Conservation (phyloP, 1,140 invertebrate species). For the Pemphigus obesinymphae region DNA sequence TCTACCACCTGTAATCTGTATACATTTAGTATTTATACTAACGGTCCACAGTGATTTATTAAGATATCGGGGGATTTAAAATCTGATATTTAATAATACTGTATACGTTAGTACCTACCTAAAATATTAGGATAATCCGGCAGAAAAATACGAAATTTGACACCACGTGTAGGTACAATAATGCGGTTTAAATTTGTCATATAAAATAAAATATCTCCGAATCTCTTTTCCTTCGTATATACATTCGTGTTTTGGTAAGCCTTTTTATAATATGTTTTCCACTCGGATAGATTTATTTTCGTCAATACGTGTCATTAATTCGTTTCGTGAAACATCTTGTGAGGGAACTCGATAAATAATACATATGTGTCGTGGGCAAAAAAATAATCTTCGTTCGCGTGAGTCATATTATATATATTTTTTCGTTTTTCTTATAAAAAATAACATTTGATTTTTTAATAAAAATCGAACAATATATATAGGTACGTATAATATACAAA, state of each 20-base stretch:
- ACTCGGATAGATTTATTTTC: slow-evolving; percentile 21
- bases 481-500: no score
- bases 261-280: not conserved
- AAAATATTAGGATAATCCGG: not conserved
- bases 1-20: no score
- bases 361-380: not conserved
- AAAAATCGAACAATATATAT: no score
- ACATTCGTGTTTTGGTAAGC: not conserved
- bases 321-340: not conserved
- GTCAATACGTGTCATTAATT: slow-evolving; percentile 23
- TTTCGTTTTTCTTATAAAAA: not conserved
- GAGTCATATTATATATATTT: not conserved
- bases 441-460: not conserved
- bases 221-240: not conserved
- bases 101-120: no score
- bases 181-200: slow-evolving; percentile 22
- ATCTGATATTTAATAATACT: not conserved
- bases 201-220: slow-evolving; percentile 5
- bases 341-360: not conserved
- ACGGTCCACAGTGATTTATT: not conserved
- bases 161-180: not conserved
- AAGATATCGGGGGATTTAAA: not conserved
- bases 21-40: not conserved
- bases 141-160: not conserved
- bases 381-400: not conserved